Evolutionary conservation across 2,797 vertebrate genomes (phyloP).

Genomic region (Loris lydekkerianus): DNA sequence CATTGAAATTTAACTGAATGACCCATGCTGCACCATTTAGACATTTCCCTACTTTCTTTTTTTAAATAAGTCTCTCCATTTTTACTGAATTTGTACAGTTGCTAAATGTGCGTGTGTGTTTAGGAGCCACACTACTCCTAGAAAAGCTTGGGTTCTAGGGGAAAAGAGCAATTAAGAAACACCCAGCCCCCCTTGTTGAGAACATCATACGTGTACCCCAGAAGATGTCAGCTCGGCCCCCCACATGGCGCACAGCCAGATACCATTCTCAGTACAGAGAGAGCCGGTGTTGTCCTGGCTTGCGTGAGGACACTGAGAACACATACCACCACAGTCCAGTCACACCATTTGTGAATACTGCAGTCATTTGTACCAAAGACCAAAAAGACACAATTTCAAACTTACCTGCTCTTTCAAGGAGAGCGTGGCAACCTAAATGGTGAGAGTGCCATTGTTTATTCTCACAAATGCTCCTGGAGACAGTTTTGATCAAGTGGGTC

Average conservation of each 20-base stretch:
- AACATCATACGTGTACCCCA: background rate
- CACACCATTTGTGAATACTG: background rate
- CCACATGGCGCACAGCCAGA: background rate
- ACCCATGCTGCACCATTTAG: background rate
- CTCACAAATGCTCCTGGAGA: slow-evolving; percentile 53
- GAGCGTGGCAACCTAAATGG: slow-evolving; percentile 67
- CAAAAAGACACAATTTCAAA: background rate
- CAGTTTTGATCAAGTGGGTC: slow-evolving; percentile 66
- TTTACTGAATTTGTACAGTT: slow-evolving; percentile 7
- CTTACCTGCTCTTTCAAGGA: slow-evolving; percentile 83
- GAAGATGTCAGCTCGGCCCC: background rate
- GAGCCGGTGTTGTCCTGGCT: background rate
- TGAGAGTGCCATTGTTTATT: slow-evolving; percentile 62
- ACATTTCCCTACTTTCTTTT: slow-evolving; percentile 14
- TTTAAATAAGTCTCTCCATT: background rate
- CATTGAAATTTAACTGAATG: background rate
- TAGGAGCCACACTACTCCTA: slow-evolving; percentile 21
- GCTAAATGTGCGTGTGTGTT: background rate
- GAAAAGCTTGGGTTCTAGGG: slow-evolving; percentile 31
- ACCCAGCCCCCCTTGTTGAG: background rate
- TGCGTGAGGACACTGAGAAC: background rate
- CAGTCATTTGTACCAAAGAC: slow-evolving; percentile 38
- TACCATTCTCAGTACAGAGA: background rate
- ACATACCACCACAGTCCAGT: background rate
- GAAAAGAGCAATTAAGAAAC: background rate